Base-by-base conservation (phyloP, 2,888 invertebrate species). In the Marronus borbonicus region DNA sequence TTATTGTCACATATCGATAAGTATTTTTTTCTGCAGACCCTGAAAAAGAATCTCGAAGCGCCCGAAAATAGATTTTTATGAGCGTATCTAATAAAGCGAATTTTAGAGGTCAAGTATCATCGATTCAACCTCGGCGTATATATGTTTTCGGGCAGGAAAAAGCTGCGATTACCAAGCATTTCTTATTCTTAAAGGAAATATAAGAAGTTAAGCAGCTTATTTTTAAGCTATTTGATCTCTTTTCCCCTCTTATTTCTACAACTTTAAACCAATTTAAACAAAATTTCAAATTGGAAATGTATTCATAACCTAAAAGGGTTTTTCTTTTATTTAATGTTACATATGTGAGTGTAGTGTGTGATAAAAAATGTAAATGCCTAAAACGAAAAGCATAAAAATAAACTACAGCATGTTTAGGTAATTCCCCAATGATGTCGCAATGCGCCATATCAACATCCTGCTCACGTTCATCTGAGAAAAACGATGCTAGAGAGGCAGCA, bases 51-150 rank as follows among this genome's bases (percentile, higher is more conserved):
- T 5, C 65, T 12, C 7, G 1, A 17, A 44, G 49, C 10, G 12
- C 44, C 66, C 44, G 36, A 60, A 58, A 39, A 72, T 72, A 72
- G n/a, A 58, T 58, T 72, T 72, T 52, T 55, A 58, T 72, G 31
- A n/a, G 17, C 58, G 58, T 72, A 58, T 69, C 52, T 39, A 72
- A 39, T 55, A 58, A 10, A 12, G 8, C 5, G 39, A 7, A 72
- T 58, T 72, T 72, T 72, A 44, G 72, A 58, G 58, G 72, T 72
- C 72, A 58, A 39, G 39, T 39, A 44, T 58, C 58, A 72, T 72
- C 58, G 72, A 72, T 72, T 72, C 31, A 55, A 28, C 55, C 68
- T 68, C 66, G 49, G 1, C 44, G 44, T 12, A 44, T 20, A 49
- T 17, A 24, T 24, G 44, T 66, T 44, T 12, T 49, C 49, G 49